These are phyloP conservation scores for Ovibos moschatus DNA, from an alignment of 2,113 vertebrate species.

Conservation along the genomic window DNA sequence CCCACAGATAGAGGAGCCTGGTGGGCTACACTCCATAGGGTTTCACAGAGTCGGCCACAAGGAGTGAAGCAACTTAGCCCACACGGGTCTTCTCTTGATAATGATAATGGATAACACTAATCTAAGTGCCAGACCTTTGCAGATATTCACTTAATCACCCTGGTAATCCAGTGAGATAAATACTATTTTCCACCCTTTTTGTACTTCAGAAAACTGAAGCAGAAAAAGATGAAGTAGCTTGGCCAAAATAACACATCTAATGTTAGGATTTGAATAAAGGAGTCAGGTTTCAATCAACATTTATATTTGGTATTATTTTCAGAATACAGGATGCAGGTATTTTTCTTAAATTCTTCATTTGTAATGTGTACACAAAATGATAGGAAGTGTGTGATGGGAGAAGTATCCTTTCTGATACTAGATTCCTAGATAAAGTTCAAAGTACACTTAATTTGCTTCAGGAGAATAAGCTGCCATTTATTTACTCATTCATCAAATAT, in stretches of 20 bases:
- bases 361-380: background rate
- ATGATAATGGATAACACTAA: background rate
- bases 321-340: background rate
- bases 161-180: background rate
- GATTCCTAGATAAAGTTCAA: background rate
- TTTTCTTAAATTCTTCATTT: constrained; percentile 21
- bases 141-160: background rate
- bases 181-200: background rate
- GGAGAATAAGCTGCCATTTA: constrained; percentile 24
- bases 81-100: background rate
- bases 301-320: constrained; percentile 21
- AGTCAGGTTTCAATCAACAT: background rate
- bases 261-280: constrained; percentile 22
- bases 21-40: background rate
- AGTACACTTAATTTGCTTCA: constrained; percentile 15
- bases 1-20: background rate
- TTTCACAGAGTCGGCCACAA: background rate
- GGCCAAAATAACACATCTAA: background rate
- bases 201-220: constrained; percentile 32
- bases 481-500: constrained; percentile 23
- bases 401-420: constrained; percentile 2
- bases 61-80: background rate
- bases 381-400: background rate
- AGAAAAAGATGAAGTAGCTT: constrained; percentile 7
- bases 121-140: background rate